Percentiles rank a stretch among this genome's conserved stretches.
Evolutionary conservation across 2,113 vertebrate genomes (phyloP).

Genomic region (Elanus axillaris): DNA sequence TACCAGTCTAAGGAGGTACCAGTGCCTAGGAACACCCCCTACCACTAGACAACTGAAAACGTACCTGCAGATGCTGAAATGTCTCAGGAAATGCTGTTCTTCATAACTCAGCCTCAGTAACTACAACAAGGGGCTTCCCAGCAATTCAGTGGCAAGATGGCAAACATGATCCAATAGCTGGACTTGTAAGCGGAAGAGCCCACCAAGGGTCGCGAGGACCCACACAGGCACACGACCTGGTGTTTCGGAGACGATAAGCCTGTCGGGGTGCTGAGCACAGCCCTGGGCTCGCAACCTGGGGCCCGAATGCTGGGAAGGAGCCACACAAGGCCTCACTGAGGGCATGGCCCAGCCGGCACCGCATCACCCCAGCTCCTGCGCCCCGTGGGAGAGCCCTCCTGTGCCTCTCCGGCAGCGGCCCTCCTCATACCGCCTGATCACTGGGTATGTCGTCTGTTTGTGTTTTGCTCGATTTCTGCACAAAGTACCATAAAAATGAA

Average conservation of each 20-base stretch:
- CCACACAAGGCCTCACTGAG: fast-evolving
- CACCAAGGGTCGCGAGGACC: fast-evolving
- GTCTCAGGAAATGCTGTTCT: neutral
- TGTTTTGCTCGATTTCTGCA: neutral
- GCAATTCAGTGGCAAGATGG: fast-evolving
- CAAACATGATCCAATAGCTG: fast-evolving
- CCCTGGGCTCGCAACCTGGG: neutral
- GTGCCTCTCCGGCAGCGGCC: fast-evolving
- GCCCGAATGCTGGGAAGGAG: neutral
- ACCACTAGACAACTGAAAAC: neutral
- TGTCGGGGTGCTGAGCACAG: fast-evolving
- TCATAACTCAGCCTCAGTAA: neutral
- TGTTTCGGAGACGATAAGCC: too few species aligned
- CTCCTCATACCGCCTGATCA: fast-evolving
- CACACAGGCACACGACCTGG: fast-evolving
- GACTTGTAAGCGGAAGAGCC: neutral
- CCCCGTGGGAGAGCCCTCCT: neutral
- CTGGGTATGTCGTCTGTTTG: fast-evolving
- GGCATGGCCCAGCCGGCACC: fast-evolving
- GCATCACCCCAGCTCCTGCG: neutral
- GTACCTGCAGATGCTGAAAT: neutral
- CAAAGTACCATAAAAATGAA: neutral
- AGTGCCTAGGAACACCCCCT: neutral
- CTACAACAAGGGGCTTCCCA: neutral
- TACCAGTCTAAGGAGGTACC: neutral